Evolutionary conservation across 2,888 invertebrate species (phyloP).

Genomic region (Quadroppia sp.): DNA sequence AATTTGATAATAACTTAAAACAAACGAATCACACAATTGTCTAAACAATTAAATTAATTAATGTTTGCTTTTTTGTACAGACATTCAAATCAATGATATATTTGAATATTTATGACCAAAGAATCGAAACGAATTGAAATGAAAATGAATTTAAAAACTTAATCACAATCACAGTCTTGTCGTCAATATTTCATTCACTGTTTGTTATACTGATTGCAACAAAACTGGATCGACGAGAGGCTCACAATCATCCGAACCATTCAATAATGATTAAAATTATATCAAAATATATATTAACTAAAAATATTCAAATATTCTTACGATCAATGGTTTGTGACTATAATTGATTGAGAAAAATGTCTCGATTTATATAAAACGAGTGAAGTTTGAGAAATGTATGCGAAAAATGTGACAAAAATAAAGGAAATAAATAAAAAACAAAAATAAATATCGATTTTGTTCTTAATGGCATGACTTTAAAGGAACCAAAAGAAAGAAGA

Average conservation of each 20-base stretch:
- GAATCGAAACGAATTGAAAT: background rate
- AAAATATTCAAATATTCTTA: background rate
- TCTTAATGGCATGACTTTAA: background rate
- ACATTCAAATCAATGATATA: background rate
- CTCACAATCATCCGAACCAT: conserved; percentile 1
- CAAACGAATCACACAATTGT: conserved; percentile 18
- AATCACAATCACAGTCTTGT: conserved; percentile 21
- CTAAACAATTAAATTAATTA: background rate
- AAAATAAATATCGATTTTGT: background rate
- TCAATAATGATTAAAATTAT: background rate
- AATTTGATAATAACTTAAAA: background rate
- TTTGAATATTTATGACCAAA: background rate
- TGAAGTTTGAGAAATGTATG: too few species aligned
- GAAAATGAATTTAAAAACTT: background rate
- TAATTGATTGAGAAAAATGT: background rate
- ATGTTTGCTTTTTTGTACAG: background rate
- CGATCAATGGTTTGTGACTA: background rate
- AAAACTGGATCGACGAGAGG: background rate
- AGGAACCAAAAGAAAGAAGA: background rate
- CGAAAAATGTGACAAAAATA: background rate
- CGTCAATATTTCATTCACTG: background rate
- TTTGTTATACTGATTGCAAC: background rate
- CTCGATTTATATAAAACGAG: too few species aligned
- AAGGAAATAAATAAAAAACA: background rate
- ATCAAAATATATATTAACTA: background rate